Percentiles rank a stretch among this genome's conserved stretches.
Evolutionary conservation across 1,140 invertebrate genomes (phyloP).

Genomic region (Halesus radiatus): DNA sequence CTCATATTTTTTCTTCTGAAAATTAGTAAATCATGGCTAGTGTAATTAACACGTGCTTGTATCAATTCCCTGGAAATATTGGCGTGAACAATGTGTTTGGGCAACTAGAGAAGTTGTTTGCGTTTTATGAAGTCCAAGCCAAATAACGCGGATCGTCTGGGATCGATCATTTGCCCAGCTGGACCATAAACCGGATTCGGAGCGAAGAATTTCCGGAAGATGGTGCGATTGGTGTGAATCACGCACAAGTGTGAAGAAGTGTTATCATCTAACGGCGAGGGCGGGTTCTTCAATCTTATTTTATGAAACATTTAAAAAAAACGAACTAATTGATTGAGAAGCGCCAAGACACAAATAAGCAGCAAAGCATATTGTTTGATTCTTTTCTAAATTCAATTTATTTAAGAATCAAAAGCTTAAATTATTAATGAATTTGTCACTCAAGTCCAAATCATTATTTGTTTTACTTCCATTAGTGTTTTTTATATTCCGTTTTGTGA

Average conservation of each 20-base stretch:
- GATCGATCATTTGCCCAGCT: background rate
- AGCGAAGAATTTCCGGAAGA: conserved; percentile 4
- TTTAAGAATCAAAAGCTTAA: too few species aligned
- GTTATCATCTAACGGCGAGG: background rate
- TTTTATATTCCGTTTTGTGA: too few species aligned
- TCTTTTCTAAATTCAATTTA: too few species aligned
- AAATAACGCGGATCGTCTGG: background rate
- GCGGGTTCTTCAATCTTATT: background rate
- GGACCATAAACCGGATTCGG: background rate
- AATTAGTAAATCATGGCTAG: too few species aligned
- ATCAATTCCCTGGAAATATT: background rate
- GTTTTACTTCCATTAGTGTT: too few species aligned
- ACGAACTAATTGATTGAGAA: too few species aligned
- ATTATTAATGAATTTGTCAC: too few species aligned
- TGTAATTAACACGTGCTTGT: too few species aligned
- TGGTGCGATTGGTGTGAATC: background rate
- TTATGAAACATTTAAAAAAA: background rate
- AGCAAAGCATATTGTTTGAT: too few species aligned
- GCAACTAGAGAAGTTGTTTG: conserved; percentile 2
- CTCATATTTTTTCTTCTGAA: too few species aligned
- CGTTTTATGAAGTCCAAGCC: background rate
- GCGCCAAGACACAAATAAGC: too few species aligned
- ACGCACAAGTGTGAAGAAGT: background rate
- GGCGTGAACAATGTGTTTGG: background rate
- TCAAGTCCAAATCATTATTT: too few species aligned